Evolutionary conservation across 1,140 invertebrate genomes (phyloP).

Genomic region (Cataglyphis hispanica): DNA sequence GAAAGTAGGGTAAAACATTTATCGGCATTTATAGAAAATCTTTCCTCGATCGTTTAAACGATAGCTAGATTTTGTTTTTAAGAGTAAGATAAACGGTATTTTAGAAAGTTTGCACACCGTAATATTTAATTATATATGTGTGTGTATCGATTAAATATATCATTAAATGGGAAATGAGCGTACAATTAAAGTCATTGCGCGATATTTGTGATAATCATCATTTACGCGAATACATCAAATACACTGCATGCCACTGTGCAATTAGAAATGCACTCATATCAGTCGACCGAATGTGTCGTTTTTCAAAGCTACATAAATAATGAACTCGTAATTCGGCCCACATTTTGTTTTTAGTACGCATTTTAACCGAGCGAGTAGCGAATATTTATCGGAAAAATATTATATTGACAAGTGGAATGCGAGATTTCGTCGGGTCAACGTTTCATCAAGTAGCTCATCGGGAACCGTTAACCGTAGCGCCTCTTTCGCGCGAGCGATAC

Average conservation of each 20-base stretch:
- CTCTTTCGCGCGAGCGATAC: conserved; percentile 9
- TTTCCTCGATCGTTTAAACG: not conserved
- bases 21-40: not conserved
- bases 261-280: not conserved
- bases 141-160: not conserved
- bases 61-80: not conserved
- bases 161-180: not conserved
- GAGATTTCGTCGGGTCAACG: not conserved
- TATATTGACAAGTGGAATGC: not conserved
- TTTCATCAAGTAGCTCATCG: not conserved
- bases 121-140: not conserved
- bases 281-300: not conserved
- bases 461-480: not conserved
- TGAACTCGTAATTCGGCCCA: not conserved
- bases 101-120: not conserved
- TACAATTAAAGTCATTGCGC: not conserved
- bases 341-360: not conserved
- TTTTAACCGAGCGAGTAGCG: not conserved
- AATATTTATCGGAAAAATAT: not conserved
- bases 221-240: not conserved
- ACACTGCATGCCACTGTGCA: not conserved
- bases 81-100: not conserved
- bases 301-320: not conserved
- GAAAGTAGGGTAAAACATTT: not conserved
- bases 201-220: not conserved